Base-by-base conservation (phyloP, 2,888 invertebrate species). In the Trimorus sp. region DNA sequence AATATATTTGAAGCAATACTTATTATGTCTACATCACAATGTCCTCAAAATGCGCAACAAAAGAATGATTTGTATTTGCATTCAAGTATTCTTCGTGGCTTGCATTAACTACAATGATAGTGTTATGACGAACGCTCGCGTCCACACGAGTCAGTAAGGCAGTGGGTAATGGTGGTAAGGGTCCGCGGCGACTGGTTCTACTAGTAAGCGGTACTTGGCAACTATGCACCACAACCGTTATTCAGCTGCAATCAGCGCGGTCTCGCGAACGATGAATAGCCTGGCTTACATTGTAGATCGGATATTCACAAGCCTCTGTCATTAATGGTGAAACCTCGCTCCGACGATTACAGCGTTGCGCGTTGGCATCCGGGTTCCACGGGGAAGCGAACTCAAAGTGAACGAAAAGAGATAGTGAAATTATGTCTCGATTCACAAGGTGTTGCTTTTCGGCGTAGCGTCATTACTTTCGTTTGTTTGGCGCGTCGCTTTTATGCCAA, bases 311-410 rank as follows among this genome's bases (percentile, higher is more conserved):
- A 56, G 58, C 69, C 58, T 80, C 79, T 74, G 65, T 78, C 74
- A 80, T 83, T 78, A 83, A 80, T 78, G 83, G 80, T 68, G 83
- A 80, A 83, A 83, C 71, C 76, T 69, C 51, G 73, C 83, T 65
- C 73, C 63, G 71, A 49, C 76, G 71, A 79, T 79, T 79, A 75
- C 70, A 77, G 65, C 65, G 77, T 83, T 80, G 78, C 78, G 62
- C 77, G 74, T 78, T 63, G 83, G 74, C 74, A 83, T 83, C 74
- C 83, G 78, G 83, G 80, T 83, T 83, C 78, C 75, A 60, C 70
- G 51, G 74, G 60, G 56, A 71, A 71, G 56, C 48, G 71, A 62
- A 62, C 62, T 75, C 54, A 78, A 58, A 62, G 58, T 1, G 60
- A 78, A 56, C 42, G 66, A 63, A 78, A 69, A 69, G 71, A 78